Base-by-base conservation (phyloP, 92 coral and sea anemone species). In the Zoanthus gigantus region DNA sequence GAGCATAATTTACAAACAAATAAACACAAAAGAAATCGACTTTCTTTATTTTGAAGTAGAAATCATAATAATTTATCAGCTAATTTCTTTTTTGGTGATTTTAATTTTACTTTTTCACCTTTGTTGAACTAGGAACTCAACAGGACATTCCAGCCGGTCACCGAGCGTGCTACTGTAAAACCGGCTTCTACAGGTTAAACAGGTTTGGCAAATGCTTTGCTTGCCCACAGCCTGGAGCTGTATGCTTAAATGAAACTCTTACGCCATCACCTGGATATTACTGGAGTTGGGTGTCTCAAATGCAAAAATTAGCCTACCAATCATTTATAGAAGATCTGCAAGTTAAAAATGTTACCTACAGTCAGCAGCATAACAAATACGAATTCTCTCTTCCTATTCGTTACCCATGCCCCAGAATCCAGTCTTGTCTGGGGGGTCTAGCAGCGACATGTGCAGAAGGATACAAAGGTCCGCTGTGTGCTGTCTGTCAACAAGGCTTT, bases 381-480 rank as follows among this genome's bases (percentile, higher is more conserved):
- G 77, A 61, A n/a, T 52, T 88, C 9, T 2, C 53, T 7, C 13
- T 72, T 72, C 91, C 94, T 7, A 80, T 47, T 10, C 83, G 76
- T n/a, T 88, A 88, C 86, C 75, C 76, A 54, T 91, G 94, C 71
- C 92, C 92, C 0, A 78, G 71, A 44, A 18, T 87, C 9, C 46
- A 53, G 44, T 83, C 94, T 9, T 91, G 94, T 52, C 87, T 91
- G 6, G 94, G 94, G 69, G 94, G 92, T 8, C 71, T 85, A 66
- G 86, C 79, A 32, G 88, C 95, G 9, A 73, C 44, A 9, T 93
- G 95, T 84, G 80, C 91, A 28, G 46, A 50, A 48, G 94, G 94
- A 13, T 88, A 91, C 79, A 74, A 57, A 0, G 94, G 94, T 4
- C 94, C 94, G 4, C 67, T 91, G 9, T 91, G 94, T 79, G 92